Conservation (phyloP, 2,888 invertebrate genomes). For the Cenopis cana region DNA sequence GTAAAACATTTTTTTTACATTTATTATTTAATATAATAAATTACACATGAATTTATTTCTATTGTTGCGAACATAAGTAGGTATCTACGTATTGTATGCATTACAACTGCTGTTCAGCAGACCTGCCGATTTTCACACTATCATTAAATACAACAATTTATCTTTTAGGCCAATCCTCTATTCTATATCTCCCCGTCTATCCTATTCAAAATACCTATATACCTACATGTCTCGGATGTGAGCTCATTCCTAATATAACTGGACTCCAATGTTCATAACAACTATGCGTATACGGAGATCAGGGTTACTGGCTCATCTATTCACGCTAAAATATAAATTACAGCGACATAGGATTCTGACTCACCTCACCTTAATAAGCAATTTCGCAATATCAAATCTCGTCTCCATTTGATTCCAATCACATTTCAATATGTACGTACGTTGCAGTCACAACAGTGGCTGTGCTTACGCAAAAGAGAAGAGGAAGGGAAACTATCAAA, state of each 20-base stretch:
- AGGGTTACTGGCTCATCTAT: neutral
- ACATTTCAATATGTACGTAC: neutral
- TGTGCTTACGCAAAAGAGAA: neutral
- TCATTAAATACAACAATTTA: neutral
- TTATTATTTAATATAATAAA: no score
- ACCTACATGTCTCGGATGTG: neutral
- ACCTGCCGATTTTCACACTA: neutral
- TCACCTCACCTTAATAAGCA: neutral
- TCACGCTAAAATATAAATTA: neutral
- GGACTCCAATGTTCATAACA: neutral
- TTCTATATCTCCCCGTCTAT: no score
- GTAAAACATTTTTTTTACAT: no score
- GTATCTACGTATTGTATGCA: no score
- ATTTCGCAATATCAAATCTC: neutral
- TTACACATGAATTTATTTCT: no score
- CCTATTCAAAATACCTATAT: neutral
- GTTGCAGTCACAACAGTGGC: neutral
- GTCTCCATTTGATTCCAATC: neutral
- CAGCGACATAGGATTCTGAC: neutral
- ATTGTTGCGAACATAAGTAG: no score
- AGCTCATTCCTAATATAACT: neutral
- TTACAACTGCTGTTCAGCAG: no score
- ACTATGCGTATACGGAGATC: neutral
- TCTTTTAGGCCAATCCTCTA: neutral
- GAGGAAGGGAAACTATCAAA: neutral